Evolutionary conservation across 2,113 vertebrate genomes (phyloP).

Genomic region (Syngnathoides biaculeatus): DNA sequence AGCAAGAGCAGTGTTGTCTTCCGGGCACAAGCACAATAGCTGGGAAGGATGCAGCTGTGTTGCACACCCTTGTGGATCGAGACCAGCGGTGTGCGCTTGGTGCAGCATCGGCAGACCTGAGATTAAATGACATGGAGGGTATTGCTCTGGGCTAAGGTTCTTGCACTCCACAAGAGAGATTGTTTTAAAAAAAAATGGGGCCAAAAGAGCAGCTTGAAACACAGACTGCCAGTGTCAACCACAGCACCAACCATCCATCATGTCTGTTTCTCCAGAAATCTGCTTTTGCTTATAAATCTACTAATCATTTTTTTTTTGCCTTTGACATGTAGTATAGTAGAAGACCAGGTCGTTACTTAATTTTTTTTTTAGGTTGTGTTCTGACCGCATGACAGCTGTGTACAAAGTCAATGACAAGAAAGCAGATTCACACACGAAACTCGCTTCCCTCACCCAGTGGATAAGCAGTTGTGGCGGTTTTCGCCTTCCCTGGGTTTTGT

Average conservation of each 20-base stretch:
- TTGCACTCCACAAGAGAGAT: constrained; percentile 39
- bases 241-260: constrained; percentile 42
- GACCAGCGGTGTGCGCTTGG: constrained; percentile 49
- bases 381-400: no score
- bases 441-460: no score
- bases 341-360: neutral
- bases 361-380: no score
- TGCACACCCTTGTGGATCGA: constrained; percentile 51
- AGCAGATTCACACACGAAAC: no score
- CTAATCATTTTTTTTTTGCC: constrained; percentile 7
- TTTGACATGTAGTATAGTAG: neutral
- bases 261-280: constrained; percentile 28
- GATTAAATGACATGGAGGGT: constrained; percentile 64
- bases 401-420: no score
- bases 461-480: no score
- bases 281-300: constrained; percentile 24
- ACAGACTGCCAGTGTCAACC: constrained; percentile 33
- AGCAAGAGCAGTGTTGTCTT: constrained; percentile 38
- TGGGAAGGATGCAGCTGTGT: constrained; percentile 48
- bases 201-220: constrained; percentile 51
- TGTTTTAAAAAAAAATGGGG: constrained; percentile 49
- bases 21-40: constrained; percentile 51
- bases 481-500: no score
- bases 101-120: constrained; percentile 47
- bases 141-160: constrained; percentile 61